Evolutionary conservation across 2,797 vertebrate species (phyloP).

Genomic region (Cossypha dichroa): DNA sequence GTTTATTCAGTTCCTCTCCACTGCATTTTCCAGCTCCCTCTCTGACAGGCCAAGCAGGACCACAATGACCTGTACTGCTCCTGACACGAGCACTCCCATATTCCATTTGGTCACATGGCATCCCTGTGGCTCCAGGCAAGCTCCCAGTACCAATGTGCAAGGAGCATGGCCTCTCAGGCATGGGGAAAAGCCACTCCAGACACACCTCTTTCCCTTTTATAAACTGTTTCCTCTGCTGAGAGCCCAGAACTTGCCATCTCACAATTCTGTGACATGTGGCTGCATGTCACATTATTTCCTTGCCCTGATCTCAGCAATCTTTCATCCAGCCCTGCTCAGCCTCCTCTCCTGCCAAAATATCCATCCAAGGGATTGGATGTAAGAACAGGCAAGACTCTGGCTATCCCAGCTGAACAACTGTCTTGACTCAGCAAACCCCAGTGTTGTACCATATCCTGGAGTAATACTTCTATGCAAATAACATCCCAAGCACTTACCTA

Average conservation of each 20-base stretch:
- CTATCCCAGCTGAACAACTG: neutral
- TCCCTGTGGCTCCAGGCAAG: accelerated
- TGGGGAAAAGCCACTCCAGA: neutral
- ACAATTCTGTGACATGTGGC: neutral
- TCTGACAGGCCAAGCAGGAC: neutral
- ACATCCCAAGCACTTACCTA: constrained; percentile 1
- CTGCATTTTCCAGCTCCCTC: neutral
- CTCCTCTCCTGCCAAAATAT: neutral
- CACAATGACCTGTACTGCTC: neutral
- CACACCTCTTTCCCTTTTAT: neutral
- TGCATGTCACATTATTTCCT: neutral
- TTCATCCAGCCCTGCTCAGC: neutral
- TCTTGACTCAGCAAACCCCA: constrained; percentile 34
- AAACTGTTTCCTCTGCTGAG: neutral
- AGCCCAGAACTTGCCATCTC: neutral
- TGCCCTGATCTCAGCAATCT: neutral
- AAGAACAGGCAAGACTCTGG: neutral
- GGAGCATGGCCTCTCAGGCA: neutral
- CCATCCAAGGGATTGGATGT: neutral
- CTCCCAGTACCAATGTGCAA: neutral
- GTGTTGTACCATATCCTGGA: neutral
- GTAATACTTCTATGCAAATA: constrained; percentile 40
- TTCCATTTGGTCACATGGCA: accelerated
- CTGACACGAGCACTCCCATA: neutral
- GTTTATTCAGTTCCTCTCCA: neutral